Base-by-base conservation (phyloP, 1,140 invertebrate genomes). In the Lutraria rhynchaena region DNA sequence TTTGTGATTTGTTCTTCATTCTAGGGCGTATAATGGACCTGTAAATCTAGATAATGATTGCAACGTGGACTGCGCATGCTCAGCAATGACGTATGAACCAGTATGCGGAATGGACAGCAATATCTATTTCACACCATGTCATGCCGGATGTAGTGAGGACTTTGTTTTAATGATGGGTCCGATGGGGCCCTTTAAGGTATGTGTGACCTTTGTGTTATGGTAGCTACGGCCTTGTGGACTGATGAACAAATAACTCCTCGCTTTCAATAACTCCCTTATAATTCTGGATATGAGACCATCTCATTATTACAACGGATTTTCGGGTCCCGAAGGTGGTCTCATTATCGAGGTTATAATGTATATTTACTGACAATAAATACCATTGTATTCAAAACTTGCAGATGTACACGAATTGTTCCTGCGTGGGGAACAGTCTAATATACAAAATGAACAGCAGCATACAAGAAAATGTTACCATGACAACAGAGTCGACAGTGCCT, bases 31-130 rank as follows among this genome's bases (percentile, higher is more conserved):
- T 57, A 24, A 60, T 9, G 33, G 37, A 3, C 53, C 57, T 15
- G 27, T 60, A 22, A 22, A 9, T n/a, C 41, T 51, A 35, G 37
- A 53, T 35, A 35, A 83, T 41, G 11, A 41, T 17, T 98, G 97
- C 92, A 98, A 98, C 93, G 96, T 96, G 90, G 96, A 96, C 83
- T 98, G 97, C 92, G 95, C 96, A 85, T 98, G 97, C 92, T 95
- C 95, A 37, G 86, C 95, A 90, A 96, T 95, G 83, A 95, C 97
- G 89, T 96, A 98, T 85, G 96, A 98, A 90, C 97, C 97, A 13
- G 96, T 98, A 74, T 99, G 97, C 92, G 97, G 97, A 53, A 96
- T 96, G 92, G 97, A 98, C 91, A 97, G 96, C 19, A 94, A 97
- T 69, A 97, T 97, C 0, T 98, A 98, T 93, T 96, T 96, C 89